Evolutionary conservation across 1,140 invertebrate species (phyloP).

Genomic region (Zaprionus taronus): DNA sequence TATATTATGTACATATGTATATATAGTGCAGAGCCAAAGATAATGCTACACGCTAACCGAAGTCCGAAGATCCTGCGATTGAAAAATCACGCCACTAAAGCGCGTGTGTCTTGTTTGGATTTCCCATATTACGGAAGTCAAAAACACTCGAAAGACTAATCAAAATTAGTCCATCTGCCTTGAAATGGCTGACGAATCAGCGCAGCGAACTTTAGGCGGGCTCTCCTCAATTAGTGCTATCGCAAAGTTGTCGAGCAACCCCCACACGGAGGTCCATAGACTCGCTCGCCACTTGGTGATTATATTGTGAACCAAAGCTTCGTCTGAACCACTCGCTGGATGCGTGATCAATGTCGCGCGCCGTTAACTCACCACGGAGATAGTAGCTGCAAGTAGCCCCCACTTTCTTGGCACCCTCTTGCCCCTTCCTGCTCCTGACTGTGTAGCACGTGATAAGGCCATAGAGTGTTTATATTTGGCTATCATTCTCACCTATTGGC

Average conservation of each 20-base stretch:
- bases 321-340: constrained; percentile 26
- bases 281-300: constrained; percentile 9
- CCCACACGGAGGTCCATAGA: constrained; percentile 23
- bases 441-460: constrained; percentile 67
- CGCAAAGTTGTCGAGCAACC: constrained; percentile 37
- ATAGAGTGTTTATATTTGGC: constrained; percentile 50
- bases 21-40: neutral
- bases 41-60: neutral
- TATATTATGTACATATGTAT: neutral
- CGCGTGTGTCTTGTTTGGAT: neutral
- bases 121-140: neutral
- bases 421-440: constrained; percentile 1
- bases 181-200: constrained; percentile 4
- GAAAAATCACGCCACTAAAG: neutral
- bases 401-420: constrained; percentile 9
- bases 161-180: neutral
- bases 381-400: constrained; percentile 4
- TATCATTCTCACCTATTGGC: constrained; percentile 54
- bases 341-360: constrained; percentile 52
- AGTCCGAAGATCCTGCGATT: neutral
- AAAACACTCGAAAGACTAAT: neutral
- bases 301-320: constrained; percentile 3
- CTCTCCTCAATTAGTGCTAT: constrained; percentile 17
- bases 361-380: constrained; percentile 25
- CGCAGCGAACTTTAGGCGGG: neutral